These are phyloP conservation scores for Trichacis sp. DNA, from an alignment of 2,888 invertebrate genomes.

Conservation along the genomic window DNA sequence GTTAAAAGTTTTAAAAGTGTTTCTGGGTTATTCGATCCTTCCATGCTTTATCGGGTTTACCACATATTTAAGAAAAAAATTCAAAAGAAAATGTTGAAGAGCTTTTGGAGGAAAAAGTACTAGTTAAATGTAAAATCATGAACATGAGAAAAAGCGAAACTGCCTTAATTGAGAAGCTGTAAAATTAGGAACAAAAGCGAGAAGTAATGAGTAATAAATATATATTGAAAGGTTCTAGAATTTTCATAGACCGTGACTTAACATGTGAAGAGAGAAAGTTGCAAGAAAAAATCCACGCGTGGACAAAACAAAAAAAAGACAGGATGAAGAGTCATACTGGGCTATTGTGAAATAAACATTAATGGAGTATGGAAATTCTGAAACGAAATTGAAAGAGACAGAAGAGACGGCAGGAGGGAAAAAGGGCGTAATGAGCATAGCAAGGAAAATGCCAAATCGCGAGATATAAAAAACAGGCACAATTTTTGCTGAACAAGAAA, in stretches of 20 bases:
- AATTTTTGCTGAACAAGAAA: too few relatives aligned
- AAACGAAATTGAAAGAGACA: too few relatives aligned
- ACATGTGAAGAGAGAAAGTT: constrained; percentile 17
- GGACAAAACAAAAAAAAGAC: constrained; percentile 13
- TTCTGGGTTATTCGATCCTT: too few relatives aligned
- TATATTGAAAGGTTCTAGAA: constrained; percentile 3
- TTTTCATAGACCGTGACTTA: constrained; percentile 21
- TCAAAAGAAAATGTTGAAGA: too few relatives aligned
- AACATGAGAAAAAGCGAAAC: constrained; percentile 6
- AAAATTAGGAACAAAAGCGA: constrained; percentile 2
- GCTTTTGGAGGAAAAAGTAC: too few relatives aligned
- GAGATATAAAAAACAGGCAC: too few relatives aligned
- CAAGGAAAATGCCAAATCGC: too few relatives aligned
- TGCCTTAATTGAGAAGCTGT: constrained; percentile 15
- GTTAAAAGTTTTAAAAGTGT: too few relatives aligned
- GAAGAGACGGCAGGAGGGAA: constrained; percentile 36
- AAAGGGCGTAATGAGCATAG: too few relatives aligned
- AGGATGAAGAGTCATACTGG: constrained; percentile 11
- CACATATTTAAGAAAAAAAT: too few relatives aligned
- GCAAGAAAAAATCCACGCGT: constrained; percentile 11
- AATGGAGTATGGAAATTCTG: constrained; percentile 13
- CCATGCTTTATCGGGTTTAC: too few relatives aligned
- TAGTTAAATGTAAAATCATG: too few relatives aligned
- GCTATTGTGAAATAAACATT: constrained; percentile 12
- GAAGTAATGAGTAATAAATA: constrained; percentile 19